These are phyloP conservation scores for Casuarius casuarius DNA, from an alignment of 2,113 vertebrate genomes.

Conservation along the genomic window DNA sequence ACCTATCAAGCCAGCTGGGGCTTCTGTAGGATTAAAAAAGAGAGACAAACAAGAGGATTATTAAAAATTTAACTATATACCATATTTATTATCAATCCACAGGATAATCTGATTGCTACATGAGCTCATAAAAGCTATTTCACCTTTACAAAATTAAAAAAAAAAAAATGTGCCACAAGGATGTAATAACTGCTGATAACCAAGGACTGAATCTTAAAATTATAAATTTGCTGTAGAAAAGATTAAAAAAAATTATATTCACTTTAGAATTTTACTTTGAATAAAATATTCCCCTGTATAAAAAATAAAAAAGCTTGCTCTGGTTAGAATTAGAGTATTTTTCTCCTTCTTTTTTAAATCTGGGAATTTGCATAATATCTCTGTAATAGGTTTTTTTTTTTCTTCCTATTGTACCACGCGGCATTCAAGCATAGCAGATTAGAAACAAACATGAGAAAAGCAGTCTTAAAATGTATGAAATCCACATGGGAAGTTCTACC, in stretches of 20 bases:
- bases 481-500: conserved; percentile 65
- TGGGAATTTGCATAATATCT: conserved; percentile 85
- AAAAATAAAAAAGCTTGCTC: conserved; percentile 89
- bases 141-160: conserved; percentile 86
- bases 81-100: conserved; percentile 89
- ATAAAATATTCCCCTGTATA: conserved; percentile 91
- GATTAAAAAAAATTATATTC: conserved; percentile 89
- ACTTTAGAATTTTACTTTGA: conserved; percentile 88
- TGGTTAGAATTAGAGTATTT: conserved; percentile 85
- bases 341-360: conserved; percentile 77
- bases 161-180: conserved; percentile 83
- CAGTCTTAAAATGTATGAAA: conserved; percentile 77
- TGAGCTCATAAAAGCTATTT: conserved; percentile 87
- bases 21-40: conserved; percentile 42
- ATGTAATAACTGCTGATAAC: conserved; percentile 82
- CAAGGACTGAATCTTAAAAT: conserved; percentile 87
- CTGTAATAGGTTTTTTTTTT: conserved; percentile 77
- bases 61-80: conserved; percentile 86
- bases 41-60: conserved; percentile 66
- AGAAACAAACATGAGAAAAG: conserved; percentile 79
- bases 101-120: conserved; percentile 89
- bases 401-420: conserved; percentile 79
- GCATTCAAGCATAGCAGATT: conserved; percentile 84
- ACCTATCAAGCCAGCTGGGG: conserved; percentile 1
- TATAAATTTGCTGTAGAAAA: conserved; percentile 91